Evolutionary conservation across 2,888 invertebrate species (phyloP).

Genomic region (Eristalis arbustorum): DNA sequence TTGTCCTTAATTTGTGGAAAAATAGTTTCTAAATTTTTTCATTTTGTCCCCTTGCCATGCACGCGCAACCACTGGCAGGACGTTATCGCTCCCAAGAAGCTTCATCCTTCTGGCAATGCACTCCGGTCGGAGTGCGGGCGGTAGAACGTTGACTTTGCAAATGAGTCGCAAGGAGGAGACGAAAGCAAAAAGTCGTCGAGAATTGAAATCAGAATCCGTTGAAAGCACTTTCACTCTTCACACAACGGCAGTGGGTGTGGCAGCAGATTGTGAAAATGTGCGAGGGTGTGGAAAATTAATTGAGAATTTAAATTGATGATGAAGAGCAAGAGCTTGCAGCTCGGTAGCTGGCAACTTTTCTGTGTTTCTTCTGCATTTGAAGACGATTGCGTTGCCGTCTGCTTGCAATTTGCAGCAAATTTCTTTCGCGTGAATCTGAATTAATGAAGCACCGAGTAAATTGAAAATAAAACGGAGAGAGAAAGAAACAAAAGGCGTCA

Average conservation of each 20-base stretch:
- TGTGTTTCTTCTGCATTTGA: neutral
- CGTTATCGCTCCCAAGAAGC: neutral
- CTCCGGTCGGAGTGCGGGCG: neutral
- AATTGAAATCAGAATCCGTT: conserved; percentile 4
- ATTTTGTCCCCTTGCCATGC: neutral
- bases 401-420: conserved; percentile 1
- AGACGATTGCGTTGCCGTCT: neutral
- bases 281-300: conserved; percentile 60
- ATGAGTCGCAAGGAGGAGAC: neutral
- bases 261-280: neutral
- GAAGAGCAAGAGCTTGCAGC: conserved; percentile 31
- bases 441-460: conserved; percentile 1
- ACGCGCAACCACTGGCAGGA: neutral
- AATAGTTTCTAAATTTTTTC: conserved; percentile 11
- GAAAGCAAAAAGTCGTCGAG: neutral
- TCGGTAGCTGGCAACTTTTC: neutral
- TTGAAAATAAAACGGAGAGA: neutral
- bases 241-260: neutral
- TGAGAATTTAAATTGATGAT: conserved; percentile 66
- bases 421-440: conserved; percentile 1
- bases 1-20: conserved; percentile 25
- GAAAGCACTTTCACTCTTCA: conserved; percentile 22
- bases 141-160: conserved; percentile 24
- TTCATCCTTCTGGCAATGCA: neutral
- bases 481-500: neutral